Conservation (phyloP, 2,797 vertebrate species). For the Rousettus madagascariensis region DNA sequence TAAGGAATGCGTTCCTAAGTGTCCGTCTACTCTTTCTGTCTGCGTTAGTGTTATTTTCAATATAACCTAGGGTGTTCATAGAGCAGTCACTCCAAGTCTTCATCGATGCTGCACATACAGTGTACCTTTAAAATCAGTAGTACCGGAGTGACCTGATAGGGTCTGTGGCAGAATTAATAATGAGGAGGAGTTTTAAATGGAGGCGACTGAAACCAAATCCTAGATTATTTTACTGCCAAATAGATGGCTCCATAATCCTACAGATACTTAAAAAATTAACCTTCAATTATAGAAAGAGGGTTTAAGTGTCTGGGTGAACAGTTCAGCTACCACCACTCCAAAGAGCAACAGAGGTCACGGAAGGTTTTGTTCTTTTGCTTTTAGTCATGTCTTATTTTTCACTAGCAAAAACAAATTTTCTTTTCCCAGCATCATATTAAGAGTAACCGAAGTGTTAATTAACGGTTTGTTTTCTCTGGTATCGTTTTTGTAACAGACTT, state of each 20-base stretch:
- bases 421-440: slow-evolving; percentile 27
- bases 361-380: not conserved
- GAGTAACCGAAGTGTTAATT: slow-evolving; percentile 65
- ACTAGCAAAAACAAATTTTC: slow-evolving; percentile 28
- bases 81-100: not conserved
- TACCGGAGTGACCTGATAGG: not conserved
- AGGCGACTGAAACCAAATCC: not conserved
- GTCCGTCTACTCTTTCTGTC: not conserved
- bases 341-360: not conserved
- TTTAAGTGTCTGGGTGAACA: not conserved
- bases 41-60: not conserved
- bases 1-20: not conserved
- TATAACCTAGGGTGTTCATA: not conserved
- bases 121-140: not conserved
- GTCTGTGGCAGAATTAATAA: not conserved
- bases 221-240: not conserved
- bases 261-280: not conserved
- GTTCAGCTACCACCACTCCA: not conserved
- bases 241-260: not conserved
- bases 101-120: not conserved
- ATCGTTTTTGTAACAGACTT: slow-evolving; percentile 43
- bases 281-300: not conserved
- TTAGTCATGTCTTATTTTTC: slow-evolving; percentile 45
- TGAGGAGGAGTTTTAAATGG: not conserved
- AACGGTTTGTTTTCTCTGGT: not conserved